Percentiles rank a stretch among this genome's conserved stretches.
These are phyloP conservation scores for Ellobium chinense DNA, from an alignment of 2,888 invertebrate genomes.

Conservation along the genomic window DNA sequence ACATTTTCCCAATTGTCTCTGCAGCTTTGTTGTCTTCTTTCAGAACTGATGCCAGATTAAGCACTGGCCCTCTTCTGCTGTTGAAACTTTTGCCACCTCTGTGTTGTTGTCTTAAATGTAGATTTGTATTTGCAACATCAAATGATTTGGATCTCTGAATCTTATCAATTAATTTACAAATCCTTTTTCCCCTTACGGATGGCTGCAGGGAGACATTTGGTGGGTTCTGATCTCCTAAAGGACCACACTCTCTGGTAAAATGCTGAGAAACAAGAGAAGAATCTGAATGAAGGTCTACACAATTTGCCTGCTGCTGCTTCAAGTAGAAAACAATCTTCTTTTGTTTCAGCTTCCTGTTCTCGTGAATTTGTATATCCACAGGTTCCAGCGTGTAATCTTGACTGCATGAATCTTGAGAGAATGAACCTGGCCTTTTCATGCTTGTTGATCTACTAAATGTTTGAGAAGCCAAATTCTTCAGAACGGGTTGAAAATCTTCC, in stretches of 20 bases:
- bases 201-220: neutral
- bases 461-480: neutral
- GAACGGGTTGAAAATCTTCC: neutral
- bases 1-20: neutral
- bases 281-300: neutral
- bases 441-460: neutral
- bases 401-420: neutral
- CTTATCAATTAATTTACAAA: constrained; percentile 14
- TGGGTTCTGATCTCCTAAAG: neutral
- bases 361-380: constrained; percentile 12
- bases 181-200: neutral
- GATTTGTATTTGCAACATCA: neutral
- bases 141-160: constrained; percentile 31
- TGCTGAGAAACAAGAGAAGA: neutral
- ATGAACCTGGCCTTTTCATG: neutral
- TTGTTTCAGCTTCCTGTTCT: neutral
- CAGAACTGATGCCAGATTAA: neutral
- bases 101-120: neutral
- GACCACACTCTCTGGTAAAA: neutral
- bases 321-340: constrained; percentile 27
- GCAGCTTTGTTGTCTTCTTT: constrained; percentile 6
- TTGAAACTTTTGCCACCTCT: neutral
- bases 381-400: neutral
- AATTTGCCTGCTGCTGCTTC: neutral
- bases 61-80: neutral